Evolutionary conservation across 1,140 invertebrate genomes (phyloP).

Genomic region (Eumaeus atala): DNA sequence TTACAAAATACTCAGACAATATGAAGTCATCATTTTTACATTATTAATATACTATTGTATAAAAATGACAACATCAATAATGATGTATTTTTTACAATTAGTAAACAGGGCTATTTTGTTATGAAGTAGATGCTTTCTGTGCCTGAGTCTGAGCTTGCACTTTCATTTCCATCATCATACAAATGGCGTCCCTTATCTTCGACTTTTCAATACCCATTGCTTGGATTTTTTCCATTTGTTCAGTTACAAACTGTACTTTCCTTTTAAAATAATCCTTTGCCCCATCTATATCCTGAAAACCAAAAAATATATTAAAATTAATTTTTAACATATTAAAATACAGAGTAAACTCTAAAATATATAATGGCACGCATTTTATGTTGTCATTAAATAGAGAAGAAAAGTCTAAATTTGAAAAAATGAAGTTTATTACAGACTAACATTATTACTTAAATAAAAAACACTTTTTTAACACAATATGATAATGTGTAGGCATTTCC

Average conservation of each 20-base stretch:
- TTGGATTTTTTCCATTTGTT: conserved; percentile 96
- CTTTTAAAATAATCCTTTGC: conserved; percentile 95
- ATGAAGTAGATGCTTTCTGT: conserved; percentile 53
- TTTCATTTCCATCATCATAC: conserved; percentile 82
- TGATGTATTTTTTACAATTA: not conserved
- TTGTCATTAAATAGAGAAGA: no score
- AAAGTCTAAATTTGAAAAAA: no score
- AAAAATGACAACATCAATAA: not conserved
- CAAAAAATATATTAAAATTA: conserved; percentile 8
- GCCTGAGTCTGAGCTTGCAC: conserved; percentile 63
- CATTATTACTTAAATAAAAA: no score
- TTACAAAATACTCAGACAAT: no score
- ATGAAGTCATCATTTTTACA: no score
- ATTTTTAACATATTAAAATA: not conserved
- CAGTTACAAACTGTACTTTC: conserved; percentile 91
- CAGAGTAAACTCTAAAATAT: no score
- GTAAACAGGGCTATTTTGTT: conserved; percentile 30
- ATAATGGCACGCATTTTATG: no score
- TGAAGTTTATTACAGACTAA: no score
- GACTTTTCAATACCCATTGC: conserved; percentile 88
- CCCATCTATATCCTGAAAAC: conserved; percentile 80
- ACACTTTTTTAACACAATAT: no score
- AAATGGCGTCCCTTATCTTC: conserved; percentile 86
- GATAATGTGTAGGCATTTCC: no score
- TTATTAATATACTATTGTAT: not conserved